phyloP scores from a whole-genome alignment of 2,113 vertebrate species.

The Chitala chitala region DNA sequence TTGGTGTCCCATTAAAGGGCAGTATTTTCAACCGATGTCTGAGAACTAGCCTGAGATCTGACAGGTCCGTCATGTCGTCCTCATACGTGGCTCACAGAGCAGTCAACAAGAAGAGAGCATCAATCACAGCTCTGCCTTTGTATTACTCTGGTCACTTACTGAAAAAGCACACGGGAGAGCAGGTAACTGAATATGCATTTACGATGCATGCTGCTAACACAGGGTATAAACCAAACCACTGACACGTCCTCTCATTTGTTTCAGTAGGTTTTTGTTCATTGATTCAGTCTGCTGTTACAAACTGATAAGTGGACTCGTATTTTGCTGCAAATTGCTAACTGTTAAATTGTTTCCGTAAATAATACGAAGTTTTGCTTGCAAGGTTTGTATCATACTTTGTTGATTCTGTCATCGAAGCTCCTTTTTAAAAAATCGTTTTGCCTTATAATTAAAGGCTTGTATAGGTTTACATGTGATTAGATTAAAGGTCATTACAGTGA shows the following conservation, averaged over 20 bases:
- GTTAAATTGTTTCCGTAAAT: no score
- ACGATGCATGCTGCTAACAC: no score
- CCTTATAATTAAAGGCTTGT: neutral
- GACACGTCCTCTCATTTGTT: no score
- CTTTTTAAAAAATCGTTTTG: no score
- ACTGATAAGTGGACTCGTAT: no score
- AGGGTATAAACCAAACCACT: no score
- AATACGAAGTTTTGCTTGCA: no score
- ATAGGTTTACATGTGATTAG: neutral
- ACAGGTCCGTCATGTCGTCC: slow-evolving; percentile 31
- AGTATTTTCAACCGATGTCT: neutral
- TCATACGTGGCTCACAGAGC: slow-evolving; percentile 15
- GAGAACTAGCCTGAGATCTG: neutral
- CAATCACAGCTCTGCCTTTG: slow-evolving; percentile 52
- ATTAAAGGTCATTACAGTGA: neutral
- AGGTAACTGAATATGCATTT: slow-evolving; percentile 33
- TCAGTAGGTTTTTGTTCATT: no score
- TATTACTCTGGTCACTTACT: slow-evolving; percentile 47
- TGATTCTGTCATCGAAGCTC: no score
- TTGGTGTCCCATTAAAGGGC: neutral
- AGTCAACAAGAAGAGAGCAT: slow-evolving; percentile 42
- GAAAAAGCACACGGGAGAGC: slow-evolving; percentile 45
- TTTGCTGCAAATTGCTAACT: no score
- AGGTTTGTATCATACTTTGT: no score
- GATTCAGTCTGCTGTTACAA: no score